Evolutionary conservation across 2,888 invertebrate genomes (phyloP).

Genomic region (Ophonus ardosiacus): DNA sequence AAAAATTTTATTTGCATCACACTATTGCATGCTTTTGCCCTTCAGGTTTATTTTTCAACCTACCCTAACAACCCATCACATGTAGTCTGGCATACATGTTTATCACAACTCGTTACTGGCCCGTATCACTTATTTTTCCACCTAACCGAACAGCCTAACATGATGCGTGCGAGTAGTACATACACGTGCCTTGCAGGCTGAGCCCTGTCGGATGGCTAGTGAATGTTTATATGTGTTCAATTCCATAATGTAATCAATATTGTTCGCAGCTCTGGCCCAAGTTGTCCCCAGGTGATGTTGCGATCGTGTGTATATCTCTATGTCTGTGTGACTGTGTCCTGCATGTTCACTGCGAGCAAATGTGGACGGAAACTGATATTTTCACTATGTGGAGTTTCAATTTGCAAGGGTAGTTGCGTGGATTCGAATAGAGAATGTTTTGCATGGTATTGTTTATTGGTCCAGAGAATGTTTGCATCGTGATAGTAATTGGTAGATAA

Average conservation of each 20-base stretch:
- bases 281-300: constrained; percentile 33
- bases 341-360: background rate
- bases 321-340: background rate
- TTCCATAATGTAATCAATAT: constrained; percentile 58
- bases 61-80: background rate
- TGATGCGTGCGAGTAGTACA: background rate
- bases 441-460: background rate
- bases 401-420: background rate
- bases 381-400: background rate
- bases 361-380: background rate
- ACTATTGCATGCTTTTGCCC: background rate
- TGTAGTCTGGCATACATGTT: background rate
- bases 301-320: background rate
- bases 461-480: background rate
- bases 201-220: constrained; percentile 24
- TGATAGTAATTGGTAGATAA: background rate
- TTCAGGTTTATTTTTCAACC: background rate
- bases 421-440: background rate
- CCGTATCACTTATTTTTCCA: background rate
- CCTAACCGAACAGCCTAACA: background rate
- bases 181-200: background rate
- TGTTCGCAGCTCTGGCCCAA: constrained; percentile 6
- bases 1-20: too few relatives aligned
- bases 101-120: background rate
- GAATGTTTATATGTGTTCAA: constrained; percentile 48